phyloP scores from a whole-genome alignment of 2,113 vertebrate genomes.

The Elanus axillaris region DNA sequence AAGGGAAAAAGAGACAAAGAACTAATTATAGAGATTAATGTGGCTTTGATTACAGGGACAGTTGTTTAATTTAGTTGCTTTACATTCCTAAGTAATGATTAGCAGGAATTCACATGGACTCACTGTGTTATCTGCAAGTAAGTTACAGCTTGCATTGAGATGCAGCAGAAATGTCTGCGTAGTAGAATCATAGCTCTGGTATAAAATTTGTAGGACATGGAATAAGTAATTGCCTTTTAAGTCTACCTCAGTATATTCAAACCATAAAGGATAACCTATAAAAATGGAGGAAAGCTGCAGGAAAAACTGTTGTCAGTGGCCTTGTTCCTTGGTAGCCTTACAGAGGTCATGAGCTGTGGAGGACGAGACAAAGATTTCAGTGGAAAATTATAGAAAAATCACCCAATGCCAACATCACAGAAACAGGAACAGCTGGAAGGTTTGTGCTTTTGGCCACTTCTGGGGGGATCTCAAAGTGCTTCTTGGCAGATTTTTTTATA shows the following conservation, averaged over 20 bases:
- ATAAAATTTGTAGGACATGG: neutral
- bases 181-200: neutral
- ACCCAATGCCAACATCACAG: neutral
- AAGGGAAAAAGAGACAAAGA: neutral
- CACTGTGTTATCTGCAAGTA: neutral
- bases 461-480: neutral
- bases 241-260: neutral
- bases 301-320: neutral
- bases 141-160: neutral
- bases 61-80: constrained; percentile 13
- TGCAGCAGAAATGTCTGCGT: neutral
- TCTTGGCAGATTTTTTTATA: neutral
- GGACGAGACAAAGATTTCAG: neutral
- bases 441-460: neutral
- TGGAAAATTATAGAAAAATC: neutral
- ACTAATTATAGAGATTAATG: neutral
- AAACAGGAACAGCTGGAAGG: neutral
- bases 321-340: neutral
- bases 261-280: neutral
- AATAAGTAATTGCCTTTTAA: neutral
- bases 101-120: constrained; percentile 17
- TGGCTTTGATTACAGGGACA: neutral
- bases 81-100: constrained; percentile 11
- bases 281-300: neutral
- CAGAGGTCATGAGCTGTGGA: neutral